Conservation (phyloP, 1,140 invertebrate genomes). For the Melipona quadrifasciata region DNA sequence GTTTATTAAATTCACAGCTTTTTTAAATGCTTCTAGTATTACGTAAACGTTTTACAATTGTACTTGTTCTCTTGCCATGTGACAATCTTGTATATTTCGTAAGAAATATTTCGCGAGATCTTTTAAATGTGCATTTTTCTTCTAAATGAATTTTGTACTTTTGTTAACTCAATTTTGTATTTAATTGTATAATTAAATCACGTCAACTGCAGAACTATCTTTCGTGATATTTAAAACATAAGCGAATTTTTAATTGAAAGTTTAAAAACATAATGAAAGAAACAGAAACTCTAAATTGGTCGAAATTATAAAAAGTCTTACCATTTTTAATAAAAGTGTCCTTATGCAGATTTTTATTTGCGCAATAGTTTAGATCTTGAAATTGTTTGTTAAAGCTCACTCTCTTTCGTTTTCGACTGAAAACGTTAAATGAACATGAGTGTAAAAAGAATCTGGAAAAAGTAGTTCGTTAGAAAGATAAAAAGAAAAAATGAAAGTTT, state of each 20-base stretch:
- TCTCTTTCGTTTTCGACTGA: neutral
- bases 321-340: neutral
- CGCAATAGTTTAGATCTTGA: neutral
- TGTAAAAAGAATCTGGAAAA: neutral
- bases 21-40: neutral
- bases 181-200: no score
- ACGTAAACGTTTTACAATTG: neutral
- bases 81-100: neutral
- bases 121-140: neutral
- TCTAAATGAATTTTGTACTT: neutral
- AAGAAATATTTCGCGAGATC: conserved; percentile 24
- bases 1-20: neutral
- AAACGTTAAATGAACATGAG: neutral
- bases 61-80: neutral
- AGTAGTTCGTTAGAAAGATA: neutral
- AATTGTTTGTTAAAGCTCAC: neutral
- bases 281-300: no score
- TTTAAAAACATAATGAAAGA: neutral
- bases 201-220: no score
- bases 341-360: neutral
- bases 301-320: neutral
- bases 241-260: neutral
- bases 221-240: neutral
- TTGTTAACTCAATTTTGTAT: neutral
- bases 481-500: neutral